Evolutionary conservation across 1,140 invertebrate species (phyloP), one percentile per base, ranked within the genome.

Genomic region (Ylistrum balloti): DNA sequence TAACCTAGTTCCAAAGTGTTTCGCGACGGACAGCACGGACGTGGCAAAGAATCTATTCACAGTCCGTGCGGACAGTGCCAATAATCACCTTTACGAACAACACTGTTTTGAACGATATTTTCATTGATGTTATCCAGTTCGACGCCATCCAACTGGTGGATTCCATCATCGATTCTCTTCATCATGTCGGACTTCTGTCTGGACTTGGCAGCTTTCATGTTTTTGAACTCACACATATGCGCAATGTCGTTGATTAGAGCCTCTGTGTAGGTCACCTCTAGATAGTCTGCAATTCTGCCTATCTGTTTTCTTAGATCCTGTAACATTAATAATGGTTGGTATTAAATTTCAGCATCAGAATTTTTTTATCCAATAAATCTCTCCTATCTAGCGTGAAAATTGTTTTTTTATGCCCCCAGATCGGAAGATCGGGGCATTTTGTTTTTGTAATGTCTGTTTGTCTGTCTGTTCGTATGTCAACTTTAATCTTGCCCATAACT

Each of bases 161-260:
- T 74, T 1, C 56, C 56, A 9, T 74, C 56, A n/a, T 74, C 56
- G 11, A 74, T 74, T 74, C 56, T n/a, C 56, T 74, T 28, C 56
- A 74, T 74, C 56, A 74, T 74, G 11, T 74, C 28, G 56, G 56
- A 22, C 17, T 74, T 74, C 1, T n/a, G n/a, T 28, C 28, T 74
- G 22, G 56, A 74, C 56, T 74, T 74, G 0, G 56, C 56, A 74
- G 22, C 56, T 74, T 28, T 74, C 56, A 74, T 74, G n/a, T 74
- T 74, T 28, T 74, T n/a, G n/a, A 74, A 74, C n/a, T 74, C 56
- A 74, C 56, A 74, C 56, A n/a, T n/a, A 74, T 74, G 56, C 56
- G 56, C 56, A 74, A 74, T 74, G 56, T 74, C 56, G 0, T n/a
- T n/a, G 28, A 74, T 74, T n/a, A 74, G 56, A 5, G 15, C 5